Evolutionary conservation across 2,113 vertebrate genomes (phyloP).

Genomic region (Etheostoma cragini): DNA sequence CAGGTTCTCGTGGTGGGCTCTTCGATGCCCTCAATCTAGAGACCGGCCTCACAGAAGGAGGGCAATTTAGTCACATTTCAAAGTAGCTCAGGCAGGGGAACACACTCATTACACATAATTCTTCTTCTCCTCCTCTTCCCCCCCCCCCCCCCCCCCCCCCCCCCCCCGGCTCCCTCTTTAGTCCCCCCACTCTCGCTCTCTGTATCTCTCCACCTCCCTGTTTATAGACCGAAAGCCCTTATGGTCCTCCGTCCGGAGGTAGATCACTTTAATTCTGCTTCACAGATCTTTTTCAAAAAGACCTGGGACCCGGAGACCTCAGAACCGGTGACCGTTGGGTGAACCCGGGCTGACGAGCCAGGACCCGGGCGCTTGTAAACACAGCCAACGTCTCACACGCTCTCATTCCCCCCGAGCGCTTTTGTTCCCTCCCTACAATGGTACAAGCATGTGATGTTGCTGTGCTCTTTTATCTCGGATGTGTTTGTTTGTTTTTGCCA

Average conservation of each 20-base stretch:
- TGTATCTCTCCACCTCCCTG: conserved; percentile 50
- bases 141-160: conserved; percentile 29
- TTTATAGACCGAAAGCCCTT: conserved; percentile 65
- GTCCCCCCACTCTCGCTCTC: conserved; percentile 26
- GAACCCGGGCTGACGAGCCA: conserved; percentile 78
- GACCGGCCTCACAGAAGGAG: conserved; percentile 63
- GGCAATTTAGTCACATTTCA: conserved; percentile 82
- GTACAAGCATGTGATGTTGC: conserved; percentile 63
- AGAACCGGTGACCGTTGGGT: conserved; percentile 83
- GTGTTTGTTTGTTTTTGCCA: conserved; percentile 56
- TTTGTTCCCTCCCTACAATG: conserved; percentile 71
- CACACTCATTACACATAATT: conserved; percentile 79
- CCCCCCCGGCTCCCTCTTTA: conserved; percentile 32
- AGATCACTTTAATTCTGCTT: conserved; percentile 90
- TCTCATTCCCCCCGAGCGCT: conserved; percentile 64
- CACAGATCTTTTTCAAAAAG: conserved; percentile 86
- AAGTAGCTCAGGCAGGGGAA: conserved; percentile 76
- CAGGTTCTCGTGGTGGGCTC: conserved; percentile 36
- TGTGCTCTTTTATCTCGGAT: conserved; percentile 35
- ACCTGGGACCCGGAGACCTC: conserved; percentile 81
- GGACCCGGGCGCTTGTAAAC: conserved; percentile 75
- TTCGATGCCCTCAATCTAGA: conserved; percentile 43
- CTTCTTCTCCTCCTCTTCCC: conserved; percentile 62
- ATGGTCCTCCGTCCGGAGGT: conserved; percentile 75
- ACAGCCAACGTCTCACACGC: conserved; percentile 78